These are phyloP conservation scores for Amorpha juglandis DNA, from an alignment of 2,888 invertebrate genomes.

Conservation along the genomic window DNA sequence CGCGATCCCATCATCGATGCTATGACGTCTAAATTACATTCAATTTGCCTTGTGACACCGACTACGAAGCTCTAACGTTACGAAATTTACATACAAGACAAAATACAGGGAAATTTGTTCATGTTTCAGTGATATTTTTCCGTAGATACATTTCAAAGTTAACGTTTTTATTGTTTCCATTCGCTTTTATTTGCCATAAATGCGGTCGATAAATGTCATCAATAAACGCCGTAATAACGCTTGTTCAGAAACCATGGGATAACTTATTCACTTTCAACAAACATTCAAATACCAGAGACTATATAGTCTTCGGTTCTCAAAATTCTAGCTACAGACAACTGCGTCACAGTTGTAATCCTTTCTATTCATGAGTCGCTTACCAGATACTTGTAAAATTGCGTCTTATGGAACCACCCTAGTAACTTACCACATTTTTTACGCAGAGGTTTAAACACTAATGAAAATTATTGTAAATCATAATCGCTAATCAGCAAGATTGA, in stretches of 20 bases:
- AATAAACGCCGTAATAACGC: background rate
- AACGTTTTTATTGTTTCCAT: background rate
- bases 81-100: slow-evolving; percentile 45
- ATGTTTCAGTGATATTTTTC: slow-evolving; percentile 40
- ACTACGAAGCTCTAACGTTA: slow-evolving; percentile 31
- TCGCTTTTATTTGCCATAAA: slow-evolving; percentile 8
- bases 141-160: slow-evolving; percentile 29
- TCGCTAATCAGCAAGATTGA: background rate
- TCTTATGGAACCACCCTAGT: background rate
- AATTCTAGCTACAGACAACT: too few relatives aligned
- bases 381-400: background rate
- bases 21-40: slow-evolving; percentile 49
- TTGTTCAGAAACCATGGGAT: too few relatives aligned
- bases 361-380: too few relatives aligned
- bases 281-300: too few relatives aligned
- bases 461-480: background rate
- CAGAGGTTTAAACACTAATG: background rate
- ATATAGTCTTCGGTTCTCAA: too few relatives aligned
- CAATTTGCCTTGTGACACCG: slow-evolving; percentile 43
- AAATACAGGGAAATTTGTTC: slow-evolving; percentile 44
- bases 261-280: too few relatives aligned
- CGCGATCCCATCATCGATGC: slow-evolving; percentile 45
- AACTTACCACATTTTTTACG: background rate
- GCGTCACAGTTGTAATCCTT: too few relatives aligned
- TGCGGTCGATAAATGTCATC: background rate